These are phyloP conservation scores for Platynereis dumerilii DNA, from an alignment of 2,888 invertebrate genomes.

Conservation along the genomic window DNA sequence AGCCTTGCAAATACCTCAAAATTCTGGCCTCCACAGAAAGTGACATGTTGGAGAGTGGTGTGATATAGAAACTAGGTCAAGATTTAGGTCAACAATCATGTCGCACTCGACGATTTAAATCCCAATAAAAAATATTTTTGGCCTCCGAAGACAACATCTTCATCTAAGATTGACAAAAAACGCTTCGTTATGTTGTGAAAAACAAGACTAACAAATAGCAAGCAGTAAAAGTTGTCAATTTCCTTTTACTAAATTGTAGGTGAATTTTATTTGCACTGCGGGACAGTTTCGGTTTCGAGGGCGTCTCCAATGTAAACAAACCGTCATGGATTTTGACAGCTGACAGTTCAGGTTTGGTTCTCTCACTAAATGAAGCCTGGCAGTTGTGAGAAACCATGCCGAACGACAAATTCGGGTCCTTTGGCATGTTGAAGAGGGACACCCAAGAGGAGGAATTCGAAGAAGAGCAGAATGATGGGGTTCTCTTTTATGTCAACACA, in stretches of 20 bases:
- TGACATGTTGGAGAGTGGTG: conserved; percentile 14
- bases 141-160: no score
- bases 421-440: conserved; percentile 6
- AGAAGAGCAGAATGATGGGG: conserved; percentile 46
- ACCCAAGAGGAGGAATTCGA: conserved; percentile 19
- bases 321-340: background rate
- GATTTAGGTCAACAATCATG: conserved; percentile 14
- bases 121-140: no score
- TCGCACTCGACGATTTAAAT: no score
- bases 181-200: no score
- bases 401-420: background rate
- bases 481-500: conserved; percentile 61
- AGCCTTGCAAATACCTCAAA: conserved; percentile 43
- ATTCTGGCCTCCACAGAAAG: conserved; percentile 1
- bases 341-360: no score
- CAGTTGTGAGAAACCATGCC: conserved; percentile 4
- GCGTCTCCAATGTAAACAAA: conserved; percentile 9
- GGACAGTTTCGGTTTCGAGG: conserved; percentile 6
- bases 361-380: no score
- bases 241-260: no score
- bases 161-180: no score
- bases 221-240: no score
- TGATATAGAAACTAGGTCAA: background rate
- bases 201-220: no score
- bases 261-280: no score